Conservation (phyloP, 2,888 invertebrate genomes). For the Megalurothrips usitatus region DNA sequence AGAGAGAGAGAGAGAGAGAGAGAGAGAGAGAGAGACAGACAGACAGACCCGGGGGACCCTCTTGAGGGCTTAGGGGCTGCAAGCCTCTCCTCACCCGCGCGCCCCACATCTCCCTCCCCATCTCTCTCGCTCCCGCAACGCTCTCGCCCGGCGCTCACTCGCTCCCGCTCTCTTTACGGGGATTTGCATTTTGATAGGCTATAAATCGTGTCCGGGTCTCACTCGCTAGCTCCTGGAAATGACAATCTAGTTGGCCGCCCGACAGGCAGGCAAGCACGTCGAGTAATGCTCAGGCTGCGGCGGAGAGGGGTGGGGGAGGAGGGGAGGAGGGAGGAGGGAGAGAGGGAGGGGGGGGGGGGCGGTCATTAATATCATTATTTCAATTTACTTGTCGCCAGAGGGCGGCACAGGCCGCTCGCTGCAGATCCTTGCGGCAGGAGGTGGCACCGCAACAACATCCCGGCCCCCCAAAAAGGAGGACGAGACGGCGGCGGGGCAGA, state of each 20-base stretch:
- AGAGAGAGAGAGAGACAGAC: too few relatives aligned
- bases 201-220: conserved; percentile 14
- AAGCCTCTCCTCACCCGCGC: not conserved
- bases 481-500: not conserved
- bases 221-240: conserved; percentile 26
- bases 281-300: not conserved
- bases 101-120: not conserved
- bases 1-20: too few relatives aligned
- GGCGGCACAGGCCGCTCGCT: not conserved
- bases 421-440: too few relatives aligned
- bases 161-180: not conserved
- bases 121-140: not conserved
- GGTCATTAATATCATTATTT: conserved; percentile 24
- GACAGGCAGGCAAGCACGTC: not conserved
- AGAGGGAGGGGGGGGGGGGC: not conserved
- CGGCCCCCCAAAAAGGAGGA: not conserved
- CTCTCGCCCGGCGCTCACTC: not conserved
- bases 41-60: too few relatives aligned
- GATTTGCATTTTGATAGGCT: conserved; percentile 26
- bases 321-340: too few relatives aligned
- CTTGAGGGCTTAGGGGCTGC: too few relatives aligned
- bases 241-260: conserved; percentile 8
- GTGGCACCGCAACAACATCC: not conserved
- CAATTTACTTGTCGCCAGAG: conserved; percentile 21
- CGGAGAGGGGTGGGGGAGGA: not conserved